phyloP scores from a whole-genome alignment of 2,888 invertebrate genomes.

The Barypeithes pellucidus region DNA sequence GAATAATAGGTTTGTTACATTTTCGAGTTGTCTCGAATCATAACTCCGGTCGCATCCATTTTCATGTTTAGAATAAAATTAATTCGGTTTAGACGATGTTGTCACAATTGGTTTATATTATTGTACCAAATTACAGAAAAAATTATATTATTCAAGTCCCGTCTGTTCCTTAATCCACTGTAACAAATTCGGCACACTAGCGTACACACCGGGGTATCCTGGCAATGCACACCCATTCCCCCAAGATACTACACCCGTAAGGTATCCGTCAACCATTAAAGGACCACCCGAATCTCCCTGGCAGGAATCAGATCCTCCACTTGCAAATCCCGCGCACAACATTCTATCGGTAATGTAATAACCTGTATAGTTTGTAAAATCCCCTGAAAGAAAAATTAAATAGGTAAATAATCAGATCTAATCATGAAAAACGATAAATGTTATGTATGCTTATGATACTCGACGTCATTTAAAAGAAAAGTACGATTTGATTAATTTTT shows the following conservation, averaged over 20 bases:
- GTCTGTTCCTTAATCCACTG: slow-evolving; percentile 43
- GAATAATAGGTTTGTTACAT: no score
- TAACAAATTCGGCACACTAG: slow-evolving; percentile 53
- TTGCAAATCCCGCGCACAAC: slow-evolving; percentile 56
- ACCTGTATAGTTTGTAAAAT: not conserved
- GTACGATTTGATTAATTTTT: no score
- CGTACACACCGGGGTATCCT: slow-evolving; percentile 57
- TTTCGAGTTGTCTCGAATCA: no score
- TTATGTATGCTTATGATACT: no score
- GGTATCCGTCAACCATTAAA: slow-evolving; percentile 49
- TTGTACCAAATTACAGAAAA: no score
- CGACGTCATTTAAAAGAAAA: no score
- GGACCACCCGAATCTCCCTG: slow-evolving; percentile 60
- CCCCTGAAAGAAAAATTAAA: slow-evolving; percentile 26
- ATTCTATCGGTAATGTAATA: slow-evolving; percentile 51
- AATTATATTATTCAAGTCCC: slow-evolving; percentile 4
- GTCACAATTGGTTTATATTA: no score
- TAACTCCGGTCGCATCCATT: no score
- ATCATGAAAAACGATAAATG: no score
- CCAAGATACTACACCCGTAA: slow-evolving; percentile 59
- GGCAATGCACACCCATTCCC: slow-evolving; percentile 57
- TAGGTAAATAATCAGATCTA: no score
- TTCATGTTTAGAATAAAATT: no score
- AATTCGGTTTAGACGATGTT: no score
- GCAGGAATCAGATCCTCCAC: slow-evolving; percentile 66